Base-by-base conservation (phyloP, 2,888 invertebrate species). In the Coelopa pilipes region DNA sequence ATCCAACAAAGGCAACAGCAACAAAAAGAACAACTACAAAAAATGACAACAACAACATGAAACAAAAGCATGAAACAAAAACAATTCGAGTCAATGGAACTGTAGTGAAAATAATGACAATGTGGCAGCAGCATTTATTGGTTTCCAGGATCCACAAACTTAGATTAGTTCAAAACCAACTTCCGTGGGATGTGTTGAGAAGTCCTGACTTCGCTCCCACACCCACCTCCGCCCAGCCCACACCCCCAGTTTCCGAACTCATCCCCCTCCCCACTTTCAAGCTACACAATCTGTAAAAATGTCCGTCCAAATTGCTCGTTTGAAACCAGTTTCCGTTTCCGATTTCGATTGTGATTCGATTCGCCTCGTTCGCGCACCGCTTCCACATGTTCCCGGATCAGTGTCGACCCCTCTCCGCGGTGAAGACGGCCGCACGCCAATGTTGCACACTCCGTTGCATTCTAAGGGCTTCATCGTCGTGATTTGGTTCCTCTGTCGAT, bases 401-500 rank as follows among this genome's bases (percentile, higher is more conserved):
- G 46, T 19, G 17, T 46, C 7, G 11, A 63, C 63, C n/a, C 11
- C 17, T n/a, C 47, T 13, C n/a, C 19, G 19, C n/a, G 19, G 46
- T 49, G 13, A 34, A 63, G 15, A 45, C 11, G 21, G 15, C 13
- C 7, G 12, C 12, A 34, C 11, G 19, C 19, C 10, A 17, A 11
- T 46, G 17, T 17, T 46, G 46, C 11, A 19, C 49, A 59, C 59
- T 70, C 19, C 47, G 62, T 65, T 63, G 53, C 50, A 12, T 66
- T 62, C 53, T 71, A 53, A 63, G 63, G 55, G 17, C 15, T 24
- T 34, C 21, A 62, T 62, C 13, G 60, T 60, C 70, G 21, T 24
- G 47, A 34, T 71, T 71, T 70, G 49, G 70, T 50, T 68, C 66
- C 60, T 67, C 47, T 72, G 17, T 75, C 68, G 65, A 74, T 69